Evolutionary conservation across 2,797 vertebrate genomes (phyloP), one percentile per base, ranked within the genome.

Genomic region (Gymnopithys bicolor): DNA sequence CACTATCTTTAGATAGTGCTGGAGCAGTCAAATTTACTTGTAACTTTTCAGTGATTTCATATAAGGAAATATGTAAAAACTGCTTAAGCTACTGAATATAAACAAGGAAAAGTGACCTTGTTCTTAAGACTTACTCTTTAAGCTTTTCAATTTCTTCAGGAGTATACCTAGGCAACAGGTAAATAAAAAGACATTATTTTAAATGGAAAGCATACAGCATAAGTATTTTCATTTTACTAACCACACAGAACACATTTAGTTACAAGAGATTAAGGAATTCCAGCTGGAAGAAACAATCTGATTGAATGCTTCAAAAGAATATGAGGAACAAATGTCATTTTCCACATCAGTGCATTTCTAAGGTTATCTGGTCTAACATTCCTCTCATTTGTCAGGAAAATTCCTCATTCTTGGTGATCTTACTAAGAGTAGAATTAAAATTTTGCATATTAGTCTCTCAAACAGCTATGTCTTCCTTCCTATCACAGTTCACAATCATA

Each of bases 81-180:
- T 56, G 11, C 82, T 89, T n/a, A 91, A 53, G 39, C 62, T 87
- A 70, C 60, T 60, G 76, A 52, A 93, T 49, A 77, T 7, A 55
- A 93, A 89, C 55, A 87, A 79, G 32, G n/a, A 51, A 84, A 33
- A 51, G 15, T n/a, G 39, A 95, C 2, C 7, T 71, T 53, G 7
- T 67, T 64, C 67, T 18, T 79, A 78, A 69, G 82, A 98, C 98
- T 99, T 98, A 99, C 99, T 98, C 98, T 98, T 99, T 99, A 39
- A 99, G 98, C 86, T 98, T 99, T 96, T 99, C 98, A 67, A 99
- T 99, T 98, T 99, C 99, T 76, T 99, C 98, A 53, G 99, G 98
- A 7, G 98, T 99, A 52, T 99, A 99, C 96, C 99, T 99, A 97
- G 62, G 51, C 78, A 96, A 96, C 14, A 87, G 24, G n/a, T 46